Base-by-base conservation (phyloP, 2,113 vertebrate species). In the Onychostoma macrolepis region DNA sequence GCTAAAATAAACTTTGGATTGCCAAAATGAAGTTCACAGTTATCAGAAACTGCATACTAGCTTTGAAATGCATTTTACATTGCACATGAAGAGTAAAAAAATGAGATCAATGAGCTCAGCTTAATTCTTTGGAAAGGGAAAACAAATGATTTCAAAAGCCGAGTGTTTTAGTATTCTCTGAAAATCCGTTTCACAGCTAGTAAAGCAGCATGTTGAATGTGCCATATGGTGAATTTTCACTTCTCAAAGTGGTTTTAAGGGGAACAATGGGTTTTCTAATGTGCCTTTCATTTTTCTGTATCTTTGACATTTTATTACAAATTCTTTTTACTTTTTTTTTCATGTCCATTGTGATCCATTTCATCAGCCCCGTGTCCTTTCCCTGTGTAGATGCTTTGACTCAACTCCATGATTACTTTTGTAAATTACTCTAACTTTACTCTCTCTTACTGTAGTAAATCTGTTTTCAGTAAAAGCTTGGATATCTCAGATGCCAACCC, bases 401-500 rank as follows among this genome's bases (percentile, higher is more conserved):
- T 74, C 65, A 84, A n/a, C 67, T 56, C 81, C 26, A 83, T 84
- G 45, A 56, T 13, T 83, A 83, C 41, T 15, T 36, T 56, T 84
- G 43, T 19, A 84, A 87, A 92, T 83, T 85, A 50, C 91, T 58
- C 28, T 84, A 74, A 74, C 83, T 56, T 84, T 74, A 84, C 83
- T 85, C 82, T 88, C 36, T 88, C 77, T 85, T 77, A 61, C 87
- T 93, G 90, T 94, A 95, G 94, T 92, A 95, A 95, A 92, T 94
- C 94, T 84, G 93, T 95, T 90, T 94, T 98, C 97, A 98, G 97
- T 99, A 98, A 99, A 97, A 99, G 97, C 96, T 97, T 98, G 97
- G 97, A 99, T 97, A 98, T 98, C 97, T 97, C 97, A 96, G 97
- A 98, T 94, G 96, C 97, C 96, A 96, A 98, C 96, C 96, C 96